Percentiles rank a stretch among this genome's conserved stretches.
Evolutionary conservation across 2,888 invertebrate genomes (phyloP).

Genomic region (Pheosia tremula): DNA sequence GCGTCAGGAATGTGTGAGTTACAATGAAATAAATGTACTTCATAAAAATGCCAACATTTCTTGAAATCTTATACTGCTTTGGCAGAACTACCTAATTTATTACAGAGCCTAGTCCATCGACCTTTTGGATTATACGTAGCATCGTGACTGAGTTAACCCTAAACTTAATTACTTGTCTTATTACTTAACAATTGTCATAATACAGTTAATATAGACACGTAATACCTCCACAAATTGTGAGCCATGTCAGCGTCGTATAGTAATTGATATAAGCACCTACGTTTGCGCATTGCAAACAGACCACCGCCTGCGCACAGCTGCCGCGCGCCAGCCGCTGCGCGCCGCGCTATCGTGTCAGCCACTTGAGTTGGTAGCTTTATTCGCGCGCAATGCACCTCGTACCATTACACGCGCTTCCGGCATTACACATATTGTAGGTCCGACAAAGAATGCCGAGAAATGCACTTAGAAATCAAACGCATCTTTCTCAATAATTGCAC

Average conservation of each 20-base stretch:
- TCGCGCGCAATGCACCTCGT: constrained; percentile 37
- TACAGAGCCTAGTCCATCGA: too few relatives aligned
- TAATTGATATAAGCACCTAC: constrained; percentile 3
- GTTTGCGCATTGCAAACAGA: constrained; percentile 15
- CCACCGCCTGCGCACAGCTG: constrained; percentile 45
- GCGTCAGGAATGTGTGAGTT: background rate
- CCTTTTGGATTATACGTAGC: too few relatives aligned
- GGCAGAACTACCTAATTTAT: too few relatives aligned
- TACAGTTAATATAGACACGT: too few relatives aligned
- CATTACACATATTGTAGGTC: constrained; percentile 22
- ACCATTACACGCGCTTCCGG: constrained; percentile 45
- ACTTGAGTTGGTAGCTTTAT: constrained; percentile 49
- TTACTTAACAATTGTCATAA: too few relatives aligned
- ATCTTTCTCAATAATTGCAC: constrained; percentile 7
- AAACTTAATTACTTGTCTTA: too few relatives aligned
- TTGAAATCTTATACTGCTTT: too few relatives aligned
- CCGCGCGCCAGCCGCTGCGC: constrained; percentile 37
- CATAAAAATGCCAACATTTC: too few relatives aligned
- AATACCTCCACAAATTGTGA: background rate
- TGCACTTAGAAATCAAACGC: constrained; percentile 2
- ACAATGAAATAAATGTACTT: too few relatives aligned
- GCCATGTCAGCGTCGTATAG: background rate
- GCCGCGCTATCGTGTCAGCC: constrained; percentile 48
- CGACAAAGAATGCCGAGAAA: constrained; percentile 5
- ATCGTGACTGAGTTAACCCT: too few relatives aligned